Conservation (phyloP, 2,797 vertebrate species). For the Typhlichthys eigenmanni region DNA sequence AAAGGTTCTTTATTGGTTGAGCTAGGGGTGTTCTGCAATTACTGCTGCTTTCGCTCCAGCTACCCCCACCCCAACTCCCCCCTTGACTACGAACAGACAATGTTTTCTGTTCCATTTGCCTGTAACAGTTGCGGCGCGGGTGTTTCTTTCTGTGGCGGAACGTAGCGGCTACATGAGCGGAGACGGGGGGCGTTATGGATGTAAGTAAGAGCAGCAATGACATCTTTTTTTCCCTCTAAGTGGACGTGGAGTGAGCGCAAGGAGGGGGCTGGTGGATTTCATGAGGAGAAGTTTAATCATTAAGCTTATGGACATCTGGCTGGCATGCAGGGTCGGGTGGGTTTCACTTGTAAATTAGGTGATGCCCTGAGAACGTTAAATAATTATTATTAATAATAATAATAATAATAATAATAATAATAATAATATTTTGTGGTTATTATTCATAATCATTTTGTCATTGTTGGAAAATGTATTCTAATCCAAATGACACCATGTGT, state of each 20-base stretch:
- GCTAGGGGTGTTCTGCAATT: constrained; percentile 67
- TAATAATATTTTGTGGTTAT: not conserved
- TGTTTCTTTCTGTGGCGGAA: constrained; percentile 49
- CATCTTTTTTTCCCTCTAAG: constrained; percentile 54
- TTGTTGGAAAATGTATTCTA: not conserved
- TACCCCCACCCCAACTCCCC: constrained; percentile 41
- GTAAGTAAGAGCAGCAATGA: constrained; percentile 70
- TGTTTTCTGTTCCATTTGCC: constrained; percentile 60
- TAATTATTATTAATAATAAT: not conserved
- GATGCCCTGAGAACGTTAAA: constrained; percentile 1
- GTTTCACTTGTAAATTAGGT: constrained; percentile 24
- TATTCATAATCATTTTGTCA: not conserved
- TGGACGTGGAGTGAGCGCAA: constrained; percentile 30
- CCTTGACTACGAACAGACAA: constrained; percentile 62
- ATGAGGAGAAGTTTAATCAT: constrained; percentile 56
- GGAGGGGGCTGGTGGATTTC: constrained; percentile 32
- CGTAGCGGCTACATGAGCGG: constrained; percentile 44
- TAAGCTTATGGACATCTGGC: constrained; percentile 53
- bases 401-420: not conserved
- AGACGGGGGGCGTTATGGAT: constrained; percentile 55
- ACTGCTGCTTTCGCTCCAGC: constrained; percentile 46
- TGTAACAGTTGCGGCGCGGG: constrained; percentile 51
- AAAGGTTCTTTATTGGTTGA: constrained; percentile 66
- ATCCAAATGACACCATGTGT: not conserved
- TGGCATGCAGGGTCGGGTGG: constrained; percentile 19